A percentile compares a stretch with the other conserved stretches of the same genome.
Evolutionary conservation across 1,140 invertebrate genomes (phyloP).

Genomic region (Apis florea): DNA sequence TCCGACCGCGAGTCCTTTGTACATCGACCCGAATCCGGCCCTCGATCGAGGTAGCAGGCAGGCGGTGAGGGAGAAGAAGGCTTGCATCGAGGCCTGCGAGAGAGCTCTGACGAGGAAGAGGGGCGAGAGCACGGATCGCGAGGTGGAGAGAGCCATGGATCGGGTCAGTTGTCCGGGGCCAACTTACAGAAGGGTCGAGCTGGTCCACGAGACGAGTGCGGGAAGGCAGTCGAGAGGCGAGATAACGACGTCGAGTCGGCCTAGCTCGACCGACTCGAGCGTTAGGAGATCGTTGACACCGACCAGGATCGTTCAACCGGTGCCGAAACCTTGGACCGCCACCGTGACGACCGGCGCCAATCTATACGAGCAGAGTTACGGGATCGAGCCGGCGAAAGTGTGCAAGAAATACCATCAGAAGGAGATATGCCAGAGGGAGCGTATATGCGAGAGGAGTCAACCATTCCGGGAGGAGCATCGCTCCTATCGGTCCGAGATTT

Average conservation of each 20-base stretch:
- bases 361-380: constrained; percentile 67
- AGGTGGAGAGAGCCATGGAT: constrained; percentile 67
- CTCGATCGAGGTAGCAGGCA: constrained; percentile 64
- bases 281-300: constrained; percentile 75
- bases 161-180: constrained; percentile 73
- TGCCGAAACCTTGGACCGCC: constrained; percentile 76
- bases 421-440: constrained; percentile 65
- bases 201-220: constrained; percentile 59
- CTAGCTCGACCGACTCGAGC: constrained; percentile 74
- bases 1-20: constrained; percentile 78
- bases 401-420: constrained; percentile 67
- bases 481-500: constrained; percentile 61
- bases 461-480: constrained; percentile 71
- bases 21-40: constrained; percentile 76
- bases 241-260: constrained; percentile 61
- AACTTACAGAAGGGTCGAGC: constrained; percentile 70
- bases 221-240: constrained; percentile 64
- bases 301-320: constrained; percentile 76
- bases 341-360: constrained; percentile 70
- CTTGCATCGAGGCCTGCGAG: constrained; percentile 66
- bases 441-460: constrained; percentile 65
- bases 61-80: constrained; percentile 67
- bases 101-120: constrained; percentile 40
- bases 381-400: constrained; percentile 58
- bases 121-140: constrained; percentile 43